Percentiles rank a stretch among this genome's conserved stretches.
These are phyloP conservation scores for Leucania comma DNA, from an alignment of 2,888 invertebrate genomes.

Conservation along the genomic window DNA sequence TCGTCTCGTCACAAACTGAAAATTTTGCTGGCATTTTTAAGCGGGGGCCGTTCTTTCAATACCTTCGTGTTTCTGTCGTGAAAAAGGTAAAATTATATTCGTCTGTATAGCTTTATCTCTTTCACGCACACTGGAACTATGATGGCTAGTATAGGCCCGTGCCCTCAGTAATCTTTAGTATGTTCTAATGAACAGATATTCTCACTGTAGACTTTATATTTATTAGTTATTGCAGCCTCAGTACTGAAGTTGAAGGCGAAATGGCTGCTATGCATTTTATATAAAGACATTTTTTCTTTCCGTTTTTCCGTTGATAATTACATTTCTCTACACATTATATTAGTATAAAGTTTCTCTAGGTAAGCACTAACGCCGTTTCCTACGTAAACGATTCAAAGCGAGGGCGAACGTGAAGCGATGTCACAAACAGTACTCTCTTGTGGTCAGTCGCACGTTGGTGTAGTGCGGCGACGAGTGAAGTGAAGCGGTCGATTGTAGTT, in stretches of 20 bases:
- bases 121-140: not conserved
- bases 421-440: too few species aligned
- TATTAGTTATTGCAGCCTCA: not conserved
- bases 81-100: not conserved
- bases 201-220: not conserved
- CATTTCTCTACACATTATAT: not conserved
- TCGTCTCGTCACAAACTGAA: not conserved
- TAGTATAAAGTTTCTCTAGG: not conserved
- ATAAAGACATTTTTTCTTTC: conserved; percentile 9
- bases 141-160: not conserved
- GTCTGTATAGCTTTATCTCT: not conserved
- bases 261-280: conserved; percentile 15
- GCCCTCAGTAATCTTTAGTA: not conserved
- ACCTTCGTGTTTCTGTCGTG: not conserved
- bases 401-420: too few species aligned
- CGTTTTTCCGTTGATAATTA: not conserved
- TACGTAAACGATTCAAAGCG: too few species aligned
- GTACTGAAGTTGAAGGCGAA: conserved; percentile 13
- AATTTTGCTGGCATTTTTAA: not conserved
- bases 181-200: not conserved
- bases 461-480: too few species aligned
- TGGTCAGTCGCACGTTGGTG: too few species aligned
- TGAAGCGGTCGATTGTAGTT: too few species aligned
- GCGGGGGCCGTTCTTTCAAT: not conserved
- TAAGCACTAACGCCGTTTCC: conserved; percentile 3